Percentiles rank a stretch among this genome's conserved stretches.
Evolutionary conservation across 2,888 invertebrate species (phyloP).

Genomic region (Isoperla grammatica): DNA sequence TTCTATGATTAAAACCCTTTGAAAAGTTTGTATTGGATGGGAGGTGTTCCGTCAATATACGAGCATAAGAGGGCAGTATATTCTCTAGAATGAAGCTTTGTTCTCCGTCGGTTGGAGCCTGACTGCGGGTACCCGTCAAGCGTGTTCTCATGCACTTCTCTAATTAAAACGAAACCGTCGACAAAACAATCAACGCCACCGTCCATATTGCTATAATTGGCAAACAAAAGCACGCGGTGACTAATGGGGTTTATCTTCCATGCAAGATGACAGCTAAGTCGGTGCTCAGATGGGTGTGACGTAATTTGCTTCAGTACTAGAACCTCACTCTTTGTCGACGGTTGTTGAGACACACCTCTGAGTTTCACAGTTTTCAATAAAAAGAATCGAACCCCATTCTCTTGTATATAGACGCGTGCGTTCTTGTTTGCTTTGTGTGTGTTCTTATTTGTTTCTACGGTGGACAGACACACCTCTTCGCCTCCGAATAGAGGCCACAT

Average conservation of each 20-base stretch:
- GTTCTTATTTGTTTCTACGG: constrained; percentile 6
- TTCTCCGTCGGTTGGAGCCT: background rate
- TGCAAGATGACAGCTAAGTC: background rate
- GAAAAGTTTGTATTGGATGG: too few relatives aligned
- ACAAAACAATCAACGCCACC: background rate
- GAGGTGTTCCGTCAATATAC: too few relatives aligned
- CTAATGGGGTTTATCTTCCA: background rate
- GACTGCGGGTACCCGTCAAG: background rate
- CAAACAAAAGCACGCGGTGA: constrained; percentile 5
- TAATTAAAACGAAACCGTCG: constrained; percentile 5
- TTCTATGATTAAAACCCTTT: too few relatives aligned
- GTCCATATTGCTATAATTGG: constrained; percentile 2
- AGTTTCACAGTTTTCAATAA: background rate
- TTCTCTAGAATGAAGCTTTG: too few relatives aligned
- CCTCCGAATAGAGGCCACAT: background rate
- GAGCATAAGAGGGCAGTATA: too few relatives aligned
- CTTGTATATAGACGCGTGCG: background rate
- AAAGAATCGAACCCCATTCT: background rate
- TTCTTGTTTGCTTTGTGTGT: background rate
- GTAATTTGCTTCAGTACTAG: background rate
- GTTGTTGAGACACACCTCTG: constrained; percentile 2
- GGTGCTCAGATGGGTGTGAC: constrained; percentile 5
- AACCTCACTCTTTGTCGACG: background rate
- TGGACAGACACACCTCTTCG: constrained; percentile 9
- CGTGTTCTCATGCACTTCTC: constrained; percentile 5